Evolutionary conservation across 2,797 vertebrate genomes (phyloP), one percentile per base, ranked within the genome.

Genomic region (Protonibea diacanthus): DNA sequence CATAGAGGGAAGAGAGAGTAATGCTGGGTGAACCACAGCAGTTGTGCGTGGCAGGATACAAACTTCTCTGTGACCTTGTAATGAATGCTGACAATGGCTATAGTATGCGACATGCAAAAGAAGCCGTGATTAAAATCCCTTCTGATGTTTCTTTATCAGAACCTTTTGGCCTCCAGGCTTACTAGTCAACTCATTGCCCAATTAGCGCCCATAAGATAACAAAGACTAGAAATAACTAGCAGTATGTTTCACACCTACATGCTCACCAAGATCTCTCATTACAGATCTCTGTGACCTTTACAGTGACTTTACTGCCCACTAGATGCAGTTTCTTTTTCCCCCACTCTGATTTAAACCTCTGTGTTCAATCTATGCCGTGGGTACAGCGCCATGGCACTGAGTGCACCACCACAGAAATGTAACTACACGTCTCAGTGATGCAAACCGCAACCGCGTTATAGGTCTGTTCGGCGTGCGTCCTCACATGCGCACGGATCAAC

Each of bases 1-100:
- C 59, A 77, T 74, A 78, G 62, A 77, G 51, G 8, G 45, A 29
- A 27, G 58, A 15, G 61, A 62, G 64, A 65, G 52, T 61, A 73
- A 85, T 68, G 44, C 59, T 20, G 78, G 45, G 27, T 44, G 69
- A 81, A 66, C 66, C 61, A 64, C 78, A 76, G 60, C 76, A 62
- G 77, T 67, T 71, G 59, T 70, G 44, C 63, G 77, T 87, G 71
- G 84, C 74, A 64, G 33, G 60, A 68, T 62, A 29, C 20, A 76
- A 86, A 88, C 81, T 70, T 85, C 42, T 84, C 61, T 29, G 15
- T 80, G 78, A 81, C 83, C 82, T 76, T 80, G 59, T 44, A 25
- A 25, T 42, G 56, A n/a, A 38, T 77, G 42, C 40, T 78, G 61
- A 69, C 64, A 79, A 42, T 64, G 45, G 51, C 63, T 53, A 3